Evolutionary conservation across 2,888 invertebrate species (phyloP), one percentile per base, ranked within the genome.

Genomic region (Magallana nippona): DNA sequence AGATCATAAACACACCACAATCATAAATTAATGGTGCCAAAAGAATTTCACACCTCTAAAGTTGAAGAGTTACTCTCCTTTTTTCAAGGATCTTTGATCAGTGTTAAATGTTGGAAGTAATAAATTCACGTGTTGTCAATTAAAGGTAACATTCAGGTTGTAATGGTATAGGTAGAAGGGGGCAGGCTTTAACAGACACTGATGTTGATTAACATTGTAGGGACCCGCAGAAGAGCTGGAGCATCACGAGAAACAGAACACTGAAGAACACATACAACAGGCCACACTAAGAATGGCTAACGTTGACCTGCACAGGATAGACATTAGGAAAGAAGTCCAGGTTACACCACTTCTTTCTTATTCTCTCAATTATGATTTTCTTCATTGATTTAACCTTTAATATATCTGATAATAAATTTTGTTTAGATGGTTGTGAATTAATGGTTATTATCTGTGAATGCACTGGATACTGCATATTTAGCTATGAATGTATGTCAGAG

Each of bases 231-330:
- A 82, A 78, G 86, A 88, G 11, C 83, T 90, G 32, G 62, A 83
- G 27, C 60, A 84, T 11, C 90, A 90, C 83, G 83, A 88, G 27
- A 44, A 80, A 27, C 84, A 85, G 27, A 85, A 86, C 44, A 77
- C 84, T 17, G 87, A 86, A 55, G 63, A 81, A 8, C 90, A 90
- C 84, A 79, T 90, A 15, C 88, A 90, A 62, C 60, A 82, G 19
- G 82, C 89, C 5, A 88, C 89, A 10, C n/a, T 90, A 55, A 86
- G 85, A 77, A 84, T 86, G 27, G 86, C 86, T 10, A 86, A 84
- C 19, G 84, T 89, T 83, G 90, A 90, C n/a, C 57, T 89, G 19
- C 83, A 89, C 32, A 89, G 84, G 56, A 32, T 90, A 84, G 85
- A 88, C 63, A 82, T 87, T n/a, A 83, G 85, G n/a, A 57, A 85